These are phyloP conservation scores for Pseudopipra pipra DNA, from an alignment of 2,113 vertebrate species.

Conservation along the genomic window DNA sequence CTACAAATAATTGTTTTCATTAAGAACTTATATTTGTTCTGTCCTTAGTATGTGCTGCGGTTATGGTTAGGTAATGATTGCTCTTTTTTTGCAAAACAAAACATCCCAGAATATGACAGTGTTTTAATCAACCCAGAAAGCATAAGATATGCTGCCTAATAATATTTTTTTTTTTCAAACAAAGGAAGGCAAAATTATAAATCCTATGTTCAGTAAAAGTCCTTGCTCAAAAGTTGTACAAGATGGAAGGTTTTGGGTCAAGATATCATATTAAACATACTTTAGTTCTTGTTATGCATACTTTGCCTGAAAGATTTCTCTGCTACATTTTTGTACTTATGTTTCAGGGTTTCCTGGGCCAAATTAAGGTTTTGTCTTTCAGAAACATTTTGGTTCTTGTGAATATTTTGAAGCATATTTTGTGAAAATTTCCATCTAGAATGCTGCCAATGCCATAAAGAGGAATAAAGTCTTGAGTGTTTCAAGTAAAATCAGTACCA, in stretches of 20 bases:
- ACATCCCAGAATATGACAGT: neutral
- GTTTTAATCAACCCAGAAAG: neutral
- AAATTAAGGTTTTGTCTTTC: neutral
- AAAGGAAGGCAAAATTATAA: neutral
- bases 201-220: neutral
- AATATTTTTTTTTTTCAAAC: neutral
- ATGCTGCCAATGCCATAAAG: neutral
- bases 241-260: neutral
- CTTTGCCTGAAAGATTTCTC: neutral
- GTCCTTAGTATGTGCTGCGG: neutral
- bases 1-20: neutral
- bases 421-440: neutral
- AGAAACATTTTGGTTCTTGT: neutral
- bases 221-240: neutral
- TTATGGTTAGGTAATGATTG: neutral
- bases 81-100: neutral
- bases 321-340: neutral
- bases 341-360: neutral
- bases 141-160: neutral
- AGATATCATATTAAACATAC: neutral
- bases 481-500: neutral
- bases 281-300: neutral
- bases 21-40: neutral
- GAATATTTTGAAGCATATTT: neutral
- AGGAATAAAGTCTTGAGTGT: rapidly evolving